phyloP scores from a whole-genome alignment of 2,888 invertebrate genomes.

The Tetragonisca angustula region DNA sequence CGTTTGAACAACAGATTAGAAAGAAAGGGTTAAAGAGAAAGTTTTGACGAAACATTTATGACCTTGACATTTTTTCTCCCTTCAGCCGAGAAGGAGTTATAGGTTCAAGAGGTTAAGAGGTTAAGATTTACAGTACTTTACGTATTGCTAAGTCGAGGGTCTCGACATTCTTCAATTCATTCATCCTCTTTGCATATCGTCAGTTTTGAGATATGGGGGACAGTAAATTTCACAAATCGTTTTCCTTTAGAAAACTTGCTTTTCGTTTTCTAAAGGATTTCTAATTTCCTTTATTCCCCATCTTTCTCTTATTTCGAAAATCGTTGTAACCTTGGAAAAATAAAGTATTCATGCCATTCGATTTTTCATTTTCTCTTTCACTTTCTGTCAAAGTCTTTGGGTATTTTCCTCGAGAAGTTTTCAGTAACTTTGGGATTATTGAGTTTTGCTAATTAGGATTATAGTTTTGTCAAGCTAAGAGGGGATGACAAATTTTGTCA shows the following conservation, averaged over 20 bases:
- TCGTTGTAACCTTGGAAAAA: too few relatives aligned
- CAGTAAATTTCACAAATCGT: too few relatives aligned
- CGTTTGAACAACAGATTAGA: conserved; percentile 59
- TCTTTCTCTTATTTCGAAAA: too few relatives aligned
- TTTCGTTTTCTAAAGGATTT: too few relatives aligned
- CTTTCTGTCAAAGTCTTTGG: conserved; percentile 7
- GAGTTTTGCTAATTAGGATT: conserved; percentile 51
- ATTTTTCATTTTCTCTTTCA: too few relatives aligned
- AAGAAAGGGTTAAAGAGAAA: conserved; percentile 57
- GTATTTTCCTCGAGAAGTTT: not conserved
- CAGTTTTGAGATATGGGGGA: not conserved
- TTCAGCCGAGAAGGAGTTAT: conserved; percentile 49
- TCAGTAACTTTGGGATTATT: conserved; percentile 39
- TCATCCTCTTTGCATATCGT: conserved; percentile 13
- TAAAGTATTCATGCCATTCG: too few relatives aligned
- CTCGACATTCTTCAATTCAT: not conserved
- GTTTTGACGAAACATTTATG: conserved; percentile 58
- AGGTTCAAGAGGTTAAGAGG: not conserved
- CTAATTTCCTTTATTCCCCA: too few relatives aligned
- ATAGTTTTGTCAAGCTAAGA: too few relatives aligned
- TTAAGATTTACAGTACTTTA: conserved; percentile 42
- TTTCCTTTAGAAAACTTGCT: not conserved
- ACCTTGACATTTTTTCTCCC: conserved; percentile 37
- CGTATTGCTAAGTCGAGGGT: conserved; percentile 33
- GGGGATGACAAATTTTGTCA: conserved; percentile 20